Base-by-base conservation (phyloP, 2,113 vertebrate genomes). In the Chaetodon auriga region DNA sequence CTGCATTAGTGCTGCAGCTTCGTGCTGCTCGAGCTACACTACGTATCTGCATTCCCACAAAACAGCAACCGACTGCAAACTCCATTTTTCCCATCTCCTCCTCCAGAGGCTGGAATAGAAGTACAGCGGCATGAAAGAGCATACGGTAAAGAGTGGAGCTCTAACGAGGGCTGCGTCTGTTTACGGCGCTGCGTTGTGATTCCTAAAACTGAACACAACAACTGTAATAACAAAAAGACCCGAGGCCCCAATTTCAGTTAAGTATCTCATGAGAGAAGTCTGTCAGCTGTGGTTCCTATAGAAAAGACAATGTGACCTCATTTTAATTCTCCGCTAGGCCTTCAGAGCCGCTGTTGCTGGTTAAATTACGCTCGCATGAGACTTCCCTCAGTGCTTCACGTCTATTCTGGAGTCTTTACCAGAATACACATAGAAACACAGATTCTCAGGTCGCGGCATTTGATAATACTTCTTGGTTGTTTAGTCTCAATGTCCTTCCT, bases 321-420 rank as follows among this genome's bases (percentile, higher is more conserved):
- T 80, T 70, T 77, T 13, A 75, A 36, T 69, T 78, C 23, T 41
- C 45, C n/a, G n/a, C 23, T 6, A 21, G 6, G n/a, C 25, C 18
- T 68, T 41, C 1, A 36, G 35, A 18, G 8, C 54, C 5, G 64
- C 54, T 62, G 35, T 49, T 57, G 46, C 23, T 11, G 4, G 13
- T 78, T 16, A 60, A 19, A 72, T 57, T 25, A 38, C 25, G 30
- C 2, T 43, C 70, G 41, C 30, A 57, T 3, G 49, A 65, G 41
- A 73, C 60, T 7, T 65, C 18, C 12, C 64, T 25, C 13, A 16
- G n/a, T 38, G 12, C 12, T 35, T 18, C 8, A 16, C 23, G 30
- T 30, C 30, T 30, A 30, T 30, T 30, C 30, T 30, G 30, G 30
- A 30, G 30, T 66, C 19, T 49, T 68, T 43, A 66, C 45, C 15